Evolutionary conservation across 2,888 invertebrate species (phyloP).

Genomic region (Lasioglossum malachurum): DNA sequence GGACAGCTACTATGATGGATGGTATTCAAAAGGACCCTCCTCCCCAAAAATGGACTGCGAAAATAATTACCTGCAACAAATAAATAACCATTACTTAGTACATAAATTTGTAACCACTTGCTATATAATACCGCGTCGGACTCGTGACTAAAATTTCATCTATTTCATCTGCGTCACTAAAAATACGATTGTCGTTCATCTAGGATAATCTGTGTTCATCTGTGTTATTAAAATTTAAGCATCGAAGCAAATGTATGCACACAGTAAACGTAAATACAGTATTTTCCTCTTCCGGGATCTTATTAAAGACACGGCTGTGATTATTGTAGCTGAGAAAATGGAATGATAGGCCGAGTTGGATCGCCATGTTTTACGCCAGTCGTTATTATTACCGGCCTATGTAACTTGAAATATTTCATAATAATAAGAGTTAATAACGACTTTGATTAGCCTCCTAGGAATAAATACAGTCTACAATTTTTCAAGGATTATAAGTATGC

Average conservation of each 20-base stretch:
- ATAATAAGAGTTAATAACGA: background rate
- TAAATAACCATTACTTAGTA: conserved; percentile 1
- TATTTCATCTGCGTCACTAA: background rate
- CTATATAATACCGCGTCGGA: background rate
- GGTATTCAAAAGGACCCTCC: background rate
- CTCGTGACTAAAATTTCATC: background rate
- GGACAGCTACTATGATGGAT: conserved; percentile 4
- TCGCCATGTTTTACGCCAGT: background rate
- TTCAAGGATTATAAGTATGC: background rate
- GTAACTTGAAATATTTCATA: background rate
- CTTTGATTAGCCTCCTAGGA: background rate
- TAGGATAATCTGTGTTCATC: too few species aligned
- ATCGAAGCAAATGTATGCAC: background rate
- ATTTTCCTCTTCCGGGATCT: background rate
- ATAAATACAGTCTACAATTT: background rate
- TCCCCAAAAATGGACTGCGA: background rate
- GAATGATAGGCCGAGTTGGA: background rate
- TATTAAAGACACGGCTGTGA: background rate
- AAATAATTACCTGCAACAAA: conserved; percentile 7
- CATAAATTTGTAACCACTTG: background rate
- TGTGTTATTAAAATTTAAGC: background rate
- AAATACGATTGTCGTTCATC: background rate
- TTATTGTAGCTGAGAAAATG: background rate
- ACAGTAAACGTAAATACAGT: background rate
- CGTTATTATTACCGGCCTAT: background rate